Conservation (phyloP, 1,140 invertebrate genomes). For the Physella acuta region DNA sequence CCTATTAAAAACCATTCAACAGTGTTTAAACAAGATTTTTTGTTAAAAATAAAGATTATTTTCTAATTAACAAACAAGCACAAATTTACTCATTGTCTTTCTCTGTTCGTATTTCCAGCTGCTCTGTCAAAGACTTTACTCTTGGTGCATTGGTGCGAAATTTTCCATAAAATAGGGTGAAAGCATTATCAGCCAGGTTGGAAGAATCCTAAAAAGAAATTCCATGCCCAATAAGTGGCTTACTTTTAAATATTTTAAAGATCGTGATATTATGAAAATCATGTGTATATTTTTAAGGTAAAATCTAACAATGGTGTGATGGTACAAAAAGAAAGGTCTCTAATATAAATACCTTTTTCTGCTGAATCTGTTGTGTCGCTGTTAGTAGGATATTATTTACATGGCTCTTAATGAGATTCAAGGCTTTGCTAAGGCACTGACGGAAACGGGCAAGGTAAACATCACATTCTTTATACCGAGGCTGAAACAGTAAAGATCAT, state of each 20-base stretch:
- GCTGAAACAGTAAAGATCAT: no score
- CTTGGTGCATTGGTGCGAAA: slow-evolving; percentile 86
- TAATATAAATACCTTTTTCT: slow-evolving; percentile 32
- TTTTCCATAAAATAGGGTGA: slow-evolving; percentile 90
- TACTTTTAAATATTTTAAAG: no score
- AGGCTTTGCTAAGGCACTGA: slow-evolving; percentile 77
- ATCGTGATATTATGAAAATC: no score
- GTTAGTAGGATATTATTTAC: slow-evolving; percentile 73
- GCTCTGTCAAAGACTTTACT: slow-evolving; percentile 76
- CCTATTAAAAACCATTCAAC: not conserved
- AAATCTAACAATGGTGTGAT: no score
- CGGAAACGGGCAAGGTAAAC: slow-evolving; percentile 68
- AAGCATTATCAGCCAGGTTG: slow-evolving; percentile 70
- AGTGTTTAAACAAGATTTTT: not conserved
- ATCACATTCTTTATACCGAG: slow-evolving; percentile 66
- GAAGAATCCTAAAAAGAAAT: slow-evolving; percentile 38
- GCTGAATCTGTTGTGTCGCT: slow-evolving; percentile 73
- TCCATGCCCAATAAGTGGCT: no score
- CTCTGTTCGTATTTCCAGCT: slow-evolving; percentile 76
- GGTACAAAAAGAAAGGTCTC: no score
- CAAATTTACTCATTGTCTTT: slow-evolving; percentile 70
- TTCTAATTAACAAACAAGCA: no score
- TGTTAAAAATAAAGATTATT: not conserved
- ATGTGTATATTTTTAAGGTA: no score
- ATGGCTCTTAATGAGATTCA: slow-evolving; percentile 77